phyloP scores from a whole-genome alignment of 2,888 invertebrate species.

The Athalia circularis region DNA sequence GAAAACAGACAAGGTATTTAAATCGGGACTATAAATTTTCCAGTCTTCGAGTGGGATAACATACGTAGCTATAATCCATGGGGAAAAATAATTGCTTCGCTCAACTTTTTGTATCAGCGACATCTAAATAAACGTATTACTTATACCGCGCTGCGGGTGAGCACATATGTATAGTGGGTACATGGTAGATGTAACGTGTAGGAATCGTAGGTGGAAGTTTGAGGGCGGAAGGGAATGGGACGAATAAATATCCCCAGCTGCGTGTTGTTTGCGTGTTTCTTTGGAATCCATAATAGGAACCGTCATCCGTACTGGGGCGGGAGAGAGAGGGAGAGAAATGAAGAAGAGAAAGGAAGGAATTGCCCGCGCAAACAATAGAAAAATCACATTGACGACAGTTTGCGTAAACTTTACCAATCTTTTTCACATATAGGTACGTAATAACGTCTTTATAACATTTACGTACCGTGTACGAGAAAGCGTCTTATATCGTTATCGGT shows the following conservation, averaged over 20 bases:
- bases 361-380: constrained; percentile 67
- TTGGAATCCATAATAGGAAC: constrained; percentile 51
- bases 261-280: constrained; percentile 43
- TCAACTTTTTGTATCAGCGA: too few relatives aligned
- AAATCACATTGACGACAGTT: constrained; percentile 71
- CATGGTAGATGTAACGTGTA: neutral
- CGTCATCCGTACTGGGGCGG: constrained; percentile 4
- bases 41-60: too few relatives aligned
- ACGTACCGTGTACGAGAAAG: neutral
- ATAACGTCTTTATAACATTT: neutral
- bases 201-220: neutral
- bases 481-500: too few relatives aligned
- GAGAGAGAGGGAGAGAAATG: too few relatives aligned
- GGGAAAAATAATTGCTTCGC: too few relatives aligned
- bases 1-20: too few relatives aligned
- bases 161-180: neutral
- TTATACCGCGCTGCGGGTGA: too few relatives aligned
- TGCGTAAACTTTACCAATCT: constrained; percentile 67
- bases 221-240: constrained; percentile 27
- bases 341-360: neutral
- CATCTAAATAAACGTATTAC: neutral
- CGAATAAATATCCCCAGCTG: constrained; percentile 45
- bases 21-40: too few relatives aligned
- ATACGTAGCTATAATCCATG: too few relatives aligned
- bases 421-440: constrained; percentile 48